A percentile compares a stretch with the other conserved stretches of the same genome.
Conservation (phyloP, 1,140 invertebrate genomes). For the Aleiodes sp. region DNA sequence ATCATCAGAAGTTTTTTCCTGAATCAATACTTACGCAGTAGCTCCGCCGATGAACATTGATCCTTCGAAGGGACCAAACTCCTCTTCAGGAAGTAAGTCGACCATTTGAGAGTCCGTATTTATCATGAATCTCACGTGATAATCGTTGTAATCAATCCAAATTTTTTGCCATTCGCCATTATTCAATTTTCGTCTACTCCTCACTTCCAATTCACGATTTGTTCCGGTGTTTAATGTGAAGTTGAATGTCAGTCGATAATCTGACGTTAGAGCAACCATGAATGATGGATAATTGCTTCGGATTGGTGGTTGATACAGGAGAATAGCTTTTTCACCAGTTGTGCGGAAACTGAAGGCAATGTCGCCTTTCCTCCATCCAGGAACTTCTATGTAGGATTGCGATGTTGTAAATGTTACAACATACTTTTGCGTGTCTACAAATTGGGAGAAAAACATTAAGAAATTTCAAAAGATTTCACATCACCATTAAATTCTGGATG, state of each 20-base stretch:
- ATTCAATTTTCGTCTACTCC: slow-evolving; percentile 82
- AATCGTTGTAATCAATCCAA: slow-evolving; percentile 92
- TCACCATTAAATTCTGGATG: no score
- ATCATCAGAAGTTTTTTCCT: no score
- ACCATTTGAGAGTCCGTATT: slow-evolving; percentile 90
- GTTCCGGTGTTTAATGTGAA: slow-evolving; percentile 87
- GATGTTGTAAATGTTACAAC: slow-evolving; percentile 93
- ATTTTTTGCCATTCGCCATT: slow-evolving; percentile 95
- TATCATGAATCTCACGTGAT: slow-evolving; percentile 93
- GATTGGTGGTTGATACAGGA: slow-evolving; percentile 90
- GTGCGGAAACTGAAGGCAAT: slow-evolving; percentile 93
- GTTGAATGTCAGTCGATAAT: slow-evolving; percentile 88
- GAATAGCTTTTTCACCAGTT: slow-evolving; percentile 86
- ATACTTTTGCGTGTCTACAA: slow-evolving; percentile 86
- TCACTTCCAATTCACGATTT: slow-evolving; percentile 80
- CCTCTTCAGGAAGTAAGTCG: slow-evolving; percentile 83
- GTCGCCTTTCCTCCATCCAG: slow-evolving; percentile 90
- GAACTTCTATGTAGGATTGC: slow-evolving; percentile 90
- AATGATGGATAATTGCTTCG: slow-evolving; percentile 89
- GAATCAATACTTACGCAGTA: slow-evolving; percentile 83
- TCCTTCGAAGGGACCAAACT: slow-evolving; percentile 91
- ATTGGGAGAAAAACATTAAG: slow-evolving; percentile 20
- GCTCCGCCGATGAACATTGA: slow-evolving; percentile 93
- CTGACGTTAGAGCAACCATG: slow-evolving; percentile 85
- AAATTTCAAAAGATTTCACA: no score